Evolutionary conservation across 2,113 vertebrate genomes (phyloP).

Genomic region (Dasypus novemcinctus): DNA sequence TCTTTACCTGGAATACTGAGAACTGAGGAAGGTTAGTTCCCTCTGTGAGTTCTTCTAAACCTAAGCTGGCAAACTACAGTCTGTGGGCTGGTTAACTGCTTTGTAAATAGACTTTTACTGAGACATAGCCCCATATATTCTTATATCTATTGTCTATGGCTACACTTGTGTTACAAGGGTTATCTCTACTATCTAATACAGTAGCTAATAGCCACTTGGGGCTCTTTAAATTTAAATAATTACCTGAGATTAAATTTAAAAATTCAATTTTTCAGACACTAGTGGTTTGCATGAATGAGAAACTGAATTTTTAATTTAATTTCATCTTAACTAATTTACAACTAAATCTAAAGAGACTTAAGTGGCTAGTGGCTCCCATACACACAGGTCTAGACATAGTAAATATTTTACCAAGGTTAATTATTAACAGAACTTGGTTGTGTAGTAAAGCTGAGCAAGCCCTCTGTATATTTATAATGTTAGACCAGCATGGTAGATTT

Average conservation of each 20-base stretch:
- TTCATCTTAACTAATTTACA: slow-evolving; percentile 14
- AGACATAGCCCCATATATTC: background rate
- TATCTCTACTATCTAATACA: background rate
- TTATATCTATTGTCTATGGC: background rate
- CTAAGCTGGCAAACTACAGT: background rate
- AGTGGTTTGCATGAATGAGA: background rate
- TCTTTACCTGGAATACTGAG: background rate
- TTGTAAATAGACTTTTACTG: background rate
- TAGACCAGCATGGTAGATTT: background rate
- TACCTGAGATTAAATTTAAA: slow-evolving; percentile 26
- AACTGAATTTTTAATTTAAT: background rate
- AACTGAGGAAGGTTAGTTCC: background rate
- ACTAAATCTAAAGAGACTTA: background rate
- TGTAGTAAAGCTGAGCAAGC: background rate
- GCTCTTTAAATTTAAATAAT: background rate
- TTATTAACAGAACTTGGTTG: background rate
- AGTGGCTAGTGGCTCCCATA: background rate
- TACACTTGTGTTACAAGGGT: background rate
- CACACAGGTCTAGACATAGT: background rate
- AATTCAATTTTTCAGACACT: background rate
- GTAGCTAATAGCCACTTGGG: background rate
- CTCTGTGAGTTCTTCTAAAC: background rate
- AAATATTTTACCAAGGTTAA: background rate
- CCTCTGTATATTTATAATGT: background rate
- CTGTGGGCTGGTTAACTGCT: background rate